Base-by-base conservation (phyloP, 30 jellyfish, hydroid and myxozoan species). In the Hydra vulgaris region DNA sequence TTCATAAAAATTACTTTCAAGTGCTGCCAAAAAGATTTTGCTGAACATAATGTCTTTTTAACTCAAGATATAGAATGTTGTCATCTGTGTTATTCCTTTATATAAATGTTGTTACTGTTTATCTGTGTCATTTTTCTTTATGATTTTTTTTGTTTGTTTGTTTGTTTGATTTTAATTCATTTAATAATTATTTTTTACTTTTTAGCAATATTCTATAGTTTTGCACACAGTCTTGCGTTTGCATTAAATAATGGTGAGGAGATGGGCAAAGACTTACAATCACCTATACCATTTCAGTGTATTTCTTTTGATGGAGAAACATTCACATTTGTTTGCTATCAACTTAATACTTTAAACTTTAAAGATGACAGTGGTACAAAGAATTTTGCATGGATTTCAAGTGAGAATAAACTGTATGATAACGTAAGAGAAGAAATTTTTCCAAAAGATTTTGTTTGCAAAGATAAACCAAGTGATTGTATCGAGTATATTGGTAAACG, bases 251-350 rank as follows among this genome's bases (percentile, higher is more conserved):
- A 78, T 25, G 85, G 85, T 78, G 85, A 23, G 26, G 69, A 78
- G 69, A 53, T 78, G 85, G 95, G 94, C 21, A 76, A 66, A 83
- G 85, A 84, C 26, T 78, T 73, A 70, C 75, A 74, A 17, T 74
- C 74, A n/a, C 97, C 97, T 8, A 80, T 89, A 19, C 25, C 89
- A 17, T 71, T 79, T 56, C 97, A 89, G 66, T 89, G 92, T 79
- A 72, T 89, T 70, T 68, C 81, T 15, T 71, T 76, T 27, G 86
- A 85, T 73, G 97, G 95, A 23, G 54, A 78, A 8, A n/a, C 25
- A 15, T 26, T 85, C 54, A 56, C 85, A 19, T 85, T 89, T 52
- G 71, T 89, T n/a, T 83, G 95, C 73, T 86, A 74, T 54, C 97
- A 89, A 27, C 81, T 89, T 12, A 89, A 89, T 86, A 89, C 97